Base-by-base conservation (phyloP, 2,888 invertebrate genomes). In the Clunio marinus region DNA sequence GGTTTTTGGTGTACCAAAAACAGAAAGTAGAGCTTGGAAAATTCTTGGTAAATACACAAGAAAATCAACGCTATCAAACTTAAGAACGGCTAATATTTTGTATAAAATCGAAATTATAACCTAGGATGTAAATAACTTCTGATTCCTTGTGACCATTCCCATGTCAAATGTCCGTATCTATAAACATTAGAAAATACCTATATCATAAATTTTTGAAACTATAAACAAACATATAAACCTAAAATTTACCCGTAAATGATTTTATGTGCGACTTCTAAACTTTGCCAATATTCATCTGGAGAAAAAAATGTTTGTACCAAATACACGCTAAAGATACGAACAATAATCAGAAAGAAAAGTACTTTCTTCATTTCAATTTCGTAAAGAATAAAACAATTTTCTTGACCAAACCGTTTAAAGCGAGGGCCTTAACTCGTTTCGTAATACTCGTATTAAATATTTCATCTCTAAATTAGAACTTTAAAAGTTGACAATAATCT, bases 201-300 rank as follows among this genome's bases (percentile, higher is more conserved):
- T 13, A 32, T 22, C 4, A 24, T 24, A 1, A 5, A 4, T 17
- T 15, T 51, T 2, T 15, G n/a, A 13, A n/a, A 22, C 3, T 5
- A 57, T 37, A n/a, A n/a, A n/a, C n/a, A n/a, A n/a, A n/a, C n/a
- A 57, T 57, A 15, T 13, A 57, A 57, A 57, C 7, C 15, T n/a
- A 24, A 24, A 20, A 70, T 74, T 72, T 72, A 79, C 79, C 91
- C 91, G n/a, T n/a, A n/a, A n/a, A n/a, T n/a, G n/a, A 91, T 80
- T 68, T 86, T 87, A 77, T 98, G 96, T 4, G 96, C 94, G 45
- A 96, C 92, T 81, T 97, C 96, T 72, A 95, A 77, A 1, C 92
- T 91, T 80, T 98, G 98, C 93, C 96, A 99, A 75, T 93, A 95
- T 77, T 98, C 98, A 80, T 99, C 98, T 4, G 98, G 94, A 15